Base-by-base conservation (phyloP, 1,140 invertebrate genomes). In the Orchestia grillus region DNA sequence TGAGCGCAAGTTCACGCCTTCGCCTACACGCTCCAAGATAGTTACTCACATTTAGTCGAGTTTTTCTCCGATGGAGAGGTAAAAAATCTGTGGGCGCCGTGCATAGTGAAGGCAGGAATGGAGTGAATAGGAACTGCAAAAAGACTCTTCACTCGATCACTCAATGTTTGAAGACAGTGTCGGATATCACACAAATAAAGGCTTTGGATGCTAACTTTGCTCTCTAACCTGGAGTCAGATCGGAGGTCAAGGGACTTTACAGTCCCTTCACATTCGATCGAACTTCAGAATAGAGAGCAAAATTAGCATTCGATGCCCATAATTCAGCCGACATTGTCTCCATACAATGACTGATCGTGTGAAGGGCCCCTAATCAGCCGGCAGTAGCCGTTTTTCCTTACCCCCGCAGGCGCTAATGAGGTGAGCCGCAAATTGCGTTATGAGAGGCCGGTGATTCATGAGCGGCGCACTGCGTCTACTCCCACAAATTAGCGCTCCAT, bases 361-460 rank as follows among this genome's bases (percentile, higher is more conserved):
- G n/a, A n/a, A n/a, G n/a, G n/a, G n/a, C n/a, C n/a, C n/a, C 28
- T 77, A 77, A 77, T 77, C 11, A 23, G 62, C 62, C 28, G 62
- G 62, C 62, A 77, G 62, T 77, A 23, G 36, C 36, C 47, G 62
- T 77, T 77, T 77, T 77, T 53, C 36, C 62, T 77, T 36, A 36
- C 62, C 62, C 28, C 28, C 28, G 15, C 62, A 77, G n/a, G 88
- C 41, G 88, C 88, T 90, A 90, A 90, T 90, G 88, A 43, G 88
- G n/a, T 90, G 41, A 44, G 88, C 88, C 88, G 88, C 43, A 90
- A 90, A 41, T 90, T 44, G n/a, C 88, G 88, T 90, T 90, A 90
- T 90, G 42, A 4, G 23, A 90, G 41, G 43, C 36, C 28, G 6
- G 88, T 44, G 43, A 90, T 19, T 41, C 43, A 42, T 90, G n/a